These are phyloP conservation scores for Polyommatus icarus DNA, from an alignment of 2,888 invertebrate species.

Conservation along the genomic window DNA sequence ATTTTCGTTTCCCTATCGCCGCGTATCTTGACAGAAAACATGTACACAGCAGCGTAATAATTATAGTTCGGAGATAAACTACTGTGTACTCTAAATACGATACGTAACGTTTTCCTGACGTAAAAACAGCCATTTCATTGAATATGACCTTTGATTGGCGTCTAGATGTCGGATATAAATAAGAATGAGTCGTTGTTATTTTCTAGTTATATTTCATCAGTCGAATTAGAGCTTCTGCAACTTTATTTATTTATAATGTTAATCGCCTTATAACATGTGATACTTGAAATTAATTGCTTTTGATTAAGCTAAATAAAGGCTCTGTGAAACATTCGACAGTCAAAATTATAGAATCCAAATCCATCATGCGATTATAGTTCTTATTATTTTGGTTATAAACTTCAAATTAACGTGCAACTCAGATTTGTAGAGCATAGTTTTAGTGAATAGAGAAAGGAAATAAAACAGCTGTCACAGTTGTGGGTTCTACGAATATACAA, in stretches of 20 bases:
- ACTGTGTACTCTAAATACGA: background rate
- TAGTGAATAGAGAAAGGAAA: background rate
- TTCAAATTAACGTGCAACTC: background rate
- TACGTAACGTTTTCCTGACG: background rate
- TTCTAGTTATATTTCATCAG: background rate
- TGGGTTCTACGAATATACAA: background rate
- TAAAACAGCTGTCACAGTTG: background rate
- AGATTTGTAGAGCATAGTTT: background rate
- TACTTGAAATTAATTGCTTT: background rate
- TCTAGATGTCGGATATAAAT: conserved; percentile 7
- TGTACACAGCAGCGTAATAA: background rate
- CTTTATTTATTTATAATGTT: background rate
- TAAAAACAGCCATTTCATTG: background rate
- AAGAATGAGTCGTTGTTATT: background rate
- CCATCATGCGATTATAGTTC: background rate
- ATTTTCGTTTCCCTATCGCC: conserved; percentile 14
- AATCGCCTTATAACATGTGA: background rate
- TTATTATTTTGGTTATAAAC: background rate
- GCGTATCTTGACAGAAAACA: conserved; percentile 17
- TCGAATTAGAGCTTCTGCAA: background rate
- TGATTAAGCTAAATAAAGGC: background rate
- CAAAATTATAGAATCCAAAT: background rate
- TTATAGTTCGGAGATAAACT: conserved; percentile 5
- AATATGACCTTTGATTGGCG: conserved; percentile 6
- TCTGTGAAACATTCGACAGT: background rate